Percentiles rank a stretch among this genome's conserved stretches.
Conservation (phyloP, 1,140 invertebrate genomes). For the Anthonomus grandis region DNA sequence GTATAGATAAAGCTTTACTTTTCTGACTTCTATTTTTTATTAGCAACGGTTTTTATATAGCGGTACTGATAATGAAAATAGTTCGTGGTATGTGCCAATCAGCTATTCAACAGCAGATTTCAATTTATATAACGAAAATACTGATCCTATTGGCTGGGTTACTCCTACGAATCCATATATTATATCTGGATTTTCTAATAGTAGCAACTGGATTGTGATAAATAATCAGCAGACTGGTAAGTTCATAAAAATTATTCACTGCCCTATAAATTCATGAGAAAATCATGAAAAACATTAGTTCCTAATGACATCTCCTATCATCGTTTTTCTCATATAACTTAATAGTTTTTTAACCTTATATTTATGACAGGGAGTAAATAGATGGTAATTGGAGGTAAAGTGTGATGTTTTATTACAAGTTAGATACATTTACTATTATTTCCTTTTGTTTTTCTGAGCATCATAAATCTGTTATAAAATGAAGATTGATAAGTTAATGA, state of each 20-base stretch:
- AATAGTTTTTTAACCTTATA: no score
- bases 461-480: no score
- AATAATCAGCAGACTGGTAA: conserved; percentile 66
- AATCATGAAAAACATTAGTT: no score
- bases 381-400: no score
- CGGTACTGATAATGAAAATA: background rate
- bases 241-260: no score
- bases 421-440: no score
- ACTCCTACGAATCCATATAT: conserved; percentile 21
- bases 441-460: no score
- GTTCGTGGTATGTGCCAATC: conserved; percentile 23
- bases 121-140: conserved; percentile 52
- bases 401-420: no score
- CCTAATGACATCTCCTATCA: no score
- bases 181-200: conserved; percentile 46
- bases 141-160: conserved; percentile 53
- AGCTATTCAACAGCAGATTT: conserved; percentile 18
- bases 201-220: conserved; percentile 62
- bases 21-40: background rate
- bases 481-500: no score
- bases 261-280: background rate
- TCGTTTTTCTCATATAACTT: no score
- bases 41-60: conserved; percentile 23
- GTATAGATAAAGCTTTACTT: background rate
- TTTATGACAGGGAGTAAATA: no score